A percentile compares a stretch with the other conserved stretches of the same genome.
Conservation (phyloP, 2,888 invertebrate species). For the Cosmorhoe ocellata region DNA sequence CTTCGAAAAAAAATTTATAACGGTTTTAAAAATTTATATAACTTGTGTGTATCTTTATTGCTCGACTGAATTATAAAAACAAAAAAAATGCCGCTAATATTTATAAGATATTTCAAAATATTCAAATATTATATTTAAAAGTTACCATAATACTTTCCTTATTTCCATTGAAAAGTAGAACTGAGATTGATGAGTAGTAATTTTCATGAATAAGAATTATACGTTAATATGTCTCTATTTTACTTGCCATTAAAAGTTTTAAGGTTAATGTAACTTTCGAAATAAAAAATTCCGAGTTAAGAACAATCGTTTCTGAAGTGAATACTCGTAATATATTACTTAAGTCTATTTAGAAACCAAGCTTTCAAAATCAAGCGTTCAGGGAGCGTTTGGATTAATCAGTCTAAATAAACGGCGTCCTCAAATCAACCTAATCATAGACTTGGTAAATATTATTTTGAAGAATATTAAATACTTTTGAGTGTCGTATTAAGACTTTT, state of each 20-base stretch:
- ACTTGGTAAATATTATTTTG: constrained; percentile 20
- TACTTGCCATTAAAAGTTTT: constrained; percentile 18
- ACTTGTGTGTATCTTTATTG: too few relatives aligned
- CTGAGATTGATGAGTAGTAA: too few relatives aligned
- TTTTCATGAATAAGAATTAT: background rate
- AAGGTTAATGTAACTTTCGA: constrained; percentile 19
- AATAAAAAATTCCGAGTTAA: constrained; percentile 17
- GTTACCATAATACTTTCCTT: too few relatives aligned
- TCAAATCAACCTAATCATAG: constrained; percentile 14
- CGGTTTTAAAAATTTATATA: too few relatives aligned
- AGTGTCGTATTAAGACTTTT: constrained; percentile 6
- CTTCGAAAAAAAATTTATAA: constrained; percentile 29
- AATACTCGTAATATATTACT: constrained; percentile 24
- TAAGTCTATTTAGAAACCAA: constrained; percentile 20
- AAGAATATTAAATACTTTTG: constrained; percentile 7
- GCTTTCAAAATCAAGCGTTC: too few relatives aligned
- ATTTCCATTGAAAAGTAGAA: too few relatives aligned
- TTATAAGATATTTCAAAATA: too few relatives aligned
- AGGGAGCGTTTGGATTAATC: constrained; percentile 15
- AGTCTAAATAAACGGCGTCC: constrained; percentile 16
- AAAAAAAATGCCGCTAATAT: too few relatives aligned
- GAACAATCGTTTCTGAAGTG: constrained; percentile 16
- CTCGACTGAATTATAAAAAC: too few relatives aligned
- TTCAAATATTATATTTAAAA: too few relatives aligned
- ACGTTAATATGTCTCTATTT: constrained; percentile 4